Evolutionary conservation across 2,113 vertebrate genomes (phyloP).

Genomic region (Calcarius ornatus): DNA sequence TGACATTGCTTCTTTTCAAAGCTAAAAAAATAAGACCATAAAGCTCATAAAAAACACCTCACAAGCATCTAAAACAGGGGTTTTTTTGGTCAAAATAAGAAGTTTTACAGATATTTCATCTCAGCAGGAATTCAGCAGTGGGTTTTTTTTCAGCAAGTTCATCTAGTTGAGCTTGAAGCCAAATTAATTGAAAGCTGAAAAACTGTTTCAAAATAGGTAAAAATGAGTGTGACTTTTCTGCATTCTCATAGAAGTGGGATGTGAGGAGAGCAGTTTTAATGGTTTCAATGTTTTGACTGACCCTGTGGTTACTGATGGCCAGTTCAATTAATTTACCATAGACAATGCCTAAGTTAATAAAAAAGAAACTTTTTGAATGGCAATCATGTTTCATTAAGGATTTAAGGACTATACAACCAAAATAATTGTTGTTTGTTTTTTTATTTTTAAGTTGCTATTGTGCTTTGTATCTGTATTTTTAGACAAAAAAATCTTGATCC

Average conservation of each 20-base stretch:
- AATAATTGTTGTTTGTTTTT: background rate
- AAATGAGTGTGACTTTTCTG: background rate
- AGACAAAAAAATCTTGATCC: background rate
- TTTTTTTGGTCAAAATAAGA: constrained; percentile 5
- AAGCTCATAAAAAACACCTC: background rate
- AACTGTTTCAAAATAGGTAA: background rate
- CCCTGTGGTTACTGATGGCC: background rate
- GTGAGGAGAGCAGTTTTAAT: background rate
- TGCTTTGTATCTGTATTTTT: background rate
- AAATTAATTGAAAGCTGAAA: constrained; percentile 26
- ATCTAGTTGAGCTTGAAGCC: background rate
- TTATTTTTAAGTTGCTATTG: background rate
- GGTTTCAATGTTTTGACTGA: background rate
- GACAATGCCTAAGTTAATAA: background rate
- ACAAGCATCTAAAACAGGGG: background rate
- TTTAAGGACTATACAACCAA: background rate
- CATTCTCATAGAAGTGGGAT: background rate
- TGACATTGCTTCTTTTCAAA: background rate
- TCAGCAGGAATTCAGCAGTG: background rate
- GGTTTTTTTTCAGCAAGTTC: background rate
- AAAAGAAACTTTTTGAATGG: background rate
- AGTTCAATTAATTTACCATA: background rate
- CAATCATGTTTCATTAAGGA: background rate
- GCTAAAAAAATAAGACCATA: background rate
- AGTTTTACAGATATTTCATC: constrained; percentile 15